Evolutionary conservation across 2,113 vertebrate species (phyloP).

Genomic region (Rhadina sibilatrix): DNA sequence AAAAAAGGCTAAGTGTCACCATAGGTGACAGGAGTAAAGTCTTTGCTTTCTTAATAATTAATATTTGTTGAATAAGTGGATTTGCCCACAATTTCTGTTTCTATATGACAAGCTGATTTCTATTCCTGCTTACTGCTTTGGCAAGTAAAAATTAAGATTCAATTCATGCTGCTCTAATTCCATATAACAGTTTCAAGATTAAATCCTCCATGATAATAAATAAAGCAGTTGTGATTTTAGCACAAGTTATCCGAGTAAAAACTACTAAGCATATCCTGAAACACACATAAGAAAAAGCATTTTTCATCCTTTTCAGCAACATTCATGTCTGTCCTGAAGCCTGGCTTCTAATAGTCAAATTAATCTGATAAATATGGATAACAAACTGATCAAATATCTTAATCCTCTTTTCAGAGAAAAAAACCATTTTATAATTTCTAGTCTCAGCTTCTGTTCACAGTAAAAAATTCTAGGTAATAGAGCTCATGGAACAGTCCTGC

Average conservation of each 20-base stretch:
- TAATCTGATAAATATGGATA: not conserved
- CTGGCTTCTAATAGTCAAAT: not conserved
- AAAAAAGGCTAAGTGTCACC: not conserved
- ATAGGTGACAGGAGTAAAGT: not conserved
- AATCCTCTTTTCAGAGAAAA: not conserved
- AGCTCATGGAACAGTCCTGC: not conserved
- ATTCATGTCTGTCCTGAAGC: not conserved
- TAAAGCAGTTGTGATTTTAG: not conserved
- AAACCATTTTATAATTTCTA: not conserved
- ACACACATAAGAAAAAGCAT: not conserved
- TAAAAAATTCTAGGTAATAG: not conserved
- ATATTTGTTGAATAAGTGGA: not conserved
- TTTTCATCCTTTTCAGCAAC: not conserved
- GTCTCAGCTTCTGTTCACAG: not conserved
- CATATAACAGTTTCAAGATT: not conserved
- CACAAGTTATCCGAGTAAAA: not conserved
- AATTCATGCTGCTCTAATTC: not conserved
- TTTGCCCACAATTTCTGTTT: conserved; percentile 18
- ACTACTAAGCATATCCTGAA: not conserved
- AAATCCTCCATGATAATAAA: not conserved
- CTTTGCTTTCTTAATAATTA: not conserved
- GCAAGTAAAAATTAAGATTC: not conserved
- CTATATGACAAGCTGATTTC: not conserved
- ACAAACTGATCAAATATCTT: not conserved
- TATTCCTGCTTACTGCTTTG: not conserved